Evolutionary conservation across 2,113 vertebrate species (phyloP).

Genomic region (Benitochromis conjunctus): DNA sequence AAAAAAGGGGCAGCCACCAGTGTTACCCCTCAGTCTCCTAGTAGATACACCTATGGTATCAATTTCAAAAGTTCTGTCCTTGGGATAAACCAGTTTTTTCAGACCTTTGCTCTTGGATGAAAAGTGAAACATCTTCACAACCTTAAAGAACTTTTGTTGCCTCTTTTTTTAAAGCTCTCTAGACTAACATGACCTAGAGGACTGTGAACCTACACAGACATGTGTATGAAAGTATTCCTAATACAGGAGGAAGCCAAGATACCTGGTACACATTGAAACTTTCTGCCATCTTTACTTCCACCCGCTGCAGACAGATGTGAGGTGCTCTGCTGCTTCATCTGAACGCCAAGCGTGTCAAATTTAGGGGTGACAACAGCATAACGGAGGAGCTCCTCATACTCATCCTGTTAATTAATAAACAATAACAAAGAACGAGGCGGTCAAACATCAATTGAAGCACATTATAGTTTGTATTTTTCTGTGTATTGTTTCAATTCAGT

Average conservation of each 20-base stretch:
- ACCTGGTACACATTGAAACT: constrained; percentile 64
- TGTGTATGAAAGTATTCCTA: neutral
- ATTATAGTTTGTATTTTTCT: neutral
- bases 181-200: neutral
- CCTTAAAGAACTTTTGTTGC: neutral
- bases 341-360: constrained; percentile 58
- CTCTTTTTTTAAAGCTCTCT: neutral
- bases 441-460: neutral
- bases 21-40: too few relatives aligned
- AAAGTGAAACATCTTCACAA: too few relatives aligned
- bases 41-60: too few relatives aligned
- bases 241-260: neutral
- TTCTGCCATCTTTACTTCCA: constrained; percentile 38
- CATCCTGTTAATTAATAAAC: constrained; percentile 75
- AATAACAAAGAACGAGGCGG: neutral
- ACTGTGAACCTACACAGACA: neutral
- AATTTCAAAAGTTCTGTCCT: too few relatives aligned
- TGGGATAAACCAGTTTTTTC: too few relatives aligned
- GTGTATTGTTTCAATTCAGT: neutral
- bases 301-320: constrained; percentile 44
- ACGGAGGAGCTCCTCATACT: constrained; percentile 87
- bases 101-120: too few relatives aligned
- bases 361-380: constrained; percentile 81
- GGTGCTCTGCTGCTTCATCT: constrained; percentile 43
- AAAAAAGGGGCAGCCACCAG: too few relatives aligned